Conservation (phyloP, 1,140 invertebrate species). For the Bombus fervidus region DNA sequence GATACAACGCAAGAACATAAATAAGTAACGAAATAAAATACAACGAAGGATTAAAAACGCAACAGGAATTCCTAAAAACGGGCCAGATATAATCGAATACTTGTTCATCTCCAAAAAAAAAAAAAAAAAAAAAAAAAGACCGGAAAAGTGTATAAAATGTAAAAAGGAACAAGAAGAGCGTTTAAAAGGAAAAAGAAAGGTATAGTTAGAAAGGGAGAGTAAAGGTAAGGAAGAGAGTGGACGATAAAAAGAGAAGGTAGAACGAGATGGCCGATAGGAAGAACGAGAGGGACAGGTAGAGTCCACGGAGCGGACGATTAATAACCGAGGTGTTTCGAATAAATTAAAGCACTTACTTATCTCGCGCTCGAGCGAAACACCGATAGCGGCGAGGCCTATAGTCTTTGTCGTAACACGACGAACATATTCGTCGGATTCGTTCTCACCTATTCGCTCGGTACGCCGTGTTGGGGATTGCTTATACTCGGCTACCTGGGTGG, state of each 20-base stretch:
- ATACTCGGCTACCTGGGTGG: conserved; percentile 68
- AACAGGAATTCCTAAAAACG: neutral
- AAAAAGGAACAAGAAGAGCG: neutral
- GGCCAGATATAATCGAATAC: neutral
- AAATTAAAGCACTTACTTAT: conserved; percentile 82
- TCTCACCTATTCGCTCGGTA: conserved; percentile 67
- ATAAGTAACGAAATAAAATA: too few relatives aligned
- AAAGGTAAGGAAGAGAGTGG: neutral
- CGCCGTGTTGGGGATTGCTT: conserved; percentile 58
- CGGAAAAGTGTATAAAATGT: neutral
- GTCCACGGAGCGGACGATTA: conserved; percentile 76
- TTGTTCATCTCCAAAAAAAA: neutral
- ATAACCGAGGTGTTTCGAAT: conserved; percentile 81
- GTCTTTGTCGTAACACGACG: conserved; percentile 70
- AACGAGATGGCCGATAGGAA: neutral
- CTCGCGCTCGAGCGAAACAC: conserved; percentile 70
- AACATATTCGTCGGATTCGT: conserved; percentile 69
- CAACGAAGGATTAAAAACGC: neutral
- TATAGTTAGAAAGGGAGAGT: neutral
- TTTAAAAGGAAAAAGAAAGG: neutral
- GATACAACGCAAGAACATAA: too few relatives aligned
- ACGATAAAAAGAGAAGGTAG: conserved; percentile 13
- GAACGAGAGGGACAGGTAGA: conserved; percentile 9
- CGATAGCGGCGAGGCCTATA: conserved; percentile 70
- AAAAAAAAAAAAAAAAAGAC: too few relatives aligned